Evolutionary conservation across 1,140 invertebrate species (phyloP).

Genomic region (Micrasema longulum): DNA sequence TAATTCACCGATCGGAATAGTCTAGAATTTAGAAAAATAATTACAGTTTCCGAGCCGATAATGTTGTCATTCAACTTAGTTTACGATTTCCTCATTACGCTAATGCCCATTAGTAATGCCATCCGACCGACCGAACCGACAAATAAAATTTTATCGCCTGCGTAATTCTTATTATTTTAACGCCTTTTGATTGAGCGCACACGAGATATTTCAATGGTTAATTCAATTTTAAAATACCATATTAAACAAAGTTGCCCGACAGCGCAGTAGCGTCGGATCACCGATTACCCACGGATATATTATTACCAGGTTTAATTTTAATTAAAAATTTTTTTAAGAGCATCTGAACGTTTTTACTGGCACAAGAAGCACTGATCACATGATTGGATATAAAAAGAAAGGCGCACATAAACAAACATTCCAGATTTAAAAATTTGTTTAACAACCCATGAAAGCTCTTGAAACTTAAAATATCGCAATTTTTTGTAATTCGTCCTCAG

Average conservation of each 20-base stretch:
- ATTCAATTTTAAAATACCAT: slow-evolving; percentile 33
- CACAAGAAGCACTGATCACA: no score
- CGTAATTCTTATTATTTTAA: slow-evolving; percentile 45
- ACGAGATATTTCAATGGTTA: slow-evolving; percentile 43
- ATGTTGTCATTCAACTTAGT: slow-evolving; percentile 12
- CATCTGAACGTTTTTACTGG: no score
- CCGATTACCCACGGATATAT: no score
- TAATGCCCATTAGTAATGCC: slow-evolving; percentile 1
- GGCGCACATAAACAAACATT: no score
- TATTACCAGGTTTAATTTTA: no score
- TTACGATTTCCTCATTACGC: background rate
- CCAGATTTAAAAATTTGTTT: no score
- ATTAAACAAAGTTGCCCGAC: background rate
- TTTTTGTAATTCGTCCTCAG: no score
- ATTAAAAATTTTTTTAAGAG: no score
- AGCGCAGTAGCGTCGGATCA: background rate
- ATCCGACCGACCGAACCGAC: background rate
- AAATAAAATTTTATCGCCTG: slow-evolving; percentile 10
- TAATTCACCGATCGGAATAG: no score
- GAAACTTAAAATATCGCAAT: no score
- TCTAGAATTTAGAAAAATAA: background rate
- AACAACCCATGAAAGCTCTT: no score
- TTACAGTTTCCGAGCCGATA: background rate
- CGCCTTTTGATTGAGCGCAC: slow-evolving; percentile 46
- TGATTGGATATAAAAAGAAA: no score